A percentile compares a stretch with the other conserved stretches of the same genome.
These are phyloP conservation scores for Lasioglossum figueresi DNA, from an alignment of 2,888 invertebrate species.

Conservation along the genomic window DNA sequence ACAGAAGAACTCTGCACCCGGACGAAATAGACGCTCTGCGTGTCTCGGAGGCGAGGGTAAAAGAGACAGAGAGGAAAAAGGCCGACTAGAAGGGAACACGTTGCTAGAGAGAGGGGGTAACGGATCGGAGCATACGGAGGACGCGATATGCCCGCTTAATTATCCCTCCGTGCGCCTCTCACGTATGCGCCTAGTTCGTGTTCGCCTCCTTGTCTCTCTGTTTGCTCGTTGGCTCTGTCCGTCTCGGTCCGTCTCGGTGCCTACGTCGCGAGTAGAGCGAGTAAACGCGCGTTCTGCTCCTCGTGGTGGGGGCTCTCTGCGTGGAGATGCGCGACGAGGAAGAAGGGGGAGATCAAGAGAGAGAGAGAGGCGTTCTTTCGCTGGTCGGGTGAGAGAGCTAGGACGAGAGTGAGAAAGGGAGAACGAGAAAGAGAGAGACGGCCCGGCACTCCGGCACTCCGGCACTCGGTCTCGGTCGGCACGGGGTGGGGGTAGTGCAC, in stretches of 20 bases:
- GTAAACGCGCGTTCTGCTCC: slow-evolving; percentile 30
- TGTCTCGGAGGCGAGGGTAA: slow-evolving; percentile 53
- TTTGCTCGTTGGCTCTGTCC: not conserved
- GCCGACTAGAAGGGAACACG: slow-evolving; percentile 41
- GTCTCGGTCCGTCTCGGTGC: not conserved
- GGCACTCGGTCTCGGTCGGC: slow-evolving; percentile 58
- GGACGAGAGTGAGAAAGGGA: slow-evolving; percentile 16
- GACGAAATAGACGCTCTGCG: slow-evolving; percentile 55
- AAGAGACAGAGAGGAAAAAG: slow-evolving; percentile 48
- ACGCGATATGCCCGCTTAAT: slow-evolving; percentile 82
- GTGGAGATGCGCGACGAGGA: slow-evolving; percentile 45
- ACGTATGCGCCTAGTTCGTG: slow-evolving; percentile 67
- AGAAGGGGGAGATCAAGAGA: slow-evolving; percentile 31
- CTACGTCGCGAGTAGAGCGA: slow-evolving; percentile 42
- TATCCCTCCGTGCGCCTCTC: slow-evolving; percentile 76
- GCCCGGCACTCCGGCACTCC: not conserved
- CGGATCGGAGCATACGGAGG: slow-evolving; percentile 59
- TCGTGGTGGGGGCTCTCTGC: slow-evolving; percentile 54
- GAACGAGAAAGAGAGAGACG: slow-evolving; percentile 22
- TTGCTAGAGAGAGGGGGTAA: slow-evolving; percentile 36
- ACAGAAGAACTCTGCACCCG: slow-evolving; percentile 59
- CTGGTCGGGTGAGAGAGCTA: slow-evolving; percentile 20
- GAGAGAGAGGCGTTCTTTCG: slow-evolving; percentile 19
- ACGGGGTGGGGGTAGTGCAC: slow-evolving; percentile 66
- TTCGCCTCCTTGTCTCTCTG: slow-evolving; percentile 18